These are phyloP conservation scores for Remorina albescens DNA, from an alignment of 2,797 vertebrate genomes.

Conservation along the genomic window DNA sequence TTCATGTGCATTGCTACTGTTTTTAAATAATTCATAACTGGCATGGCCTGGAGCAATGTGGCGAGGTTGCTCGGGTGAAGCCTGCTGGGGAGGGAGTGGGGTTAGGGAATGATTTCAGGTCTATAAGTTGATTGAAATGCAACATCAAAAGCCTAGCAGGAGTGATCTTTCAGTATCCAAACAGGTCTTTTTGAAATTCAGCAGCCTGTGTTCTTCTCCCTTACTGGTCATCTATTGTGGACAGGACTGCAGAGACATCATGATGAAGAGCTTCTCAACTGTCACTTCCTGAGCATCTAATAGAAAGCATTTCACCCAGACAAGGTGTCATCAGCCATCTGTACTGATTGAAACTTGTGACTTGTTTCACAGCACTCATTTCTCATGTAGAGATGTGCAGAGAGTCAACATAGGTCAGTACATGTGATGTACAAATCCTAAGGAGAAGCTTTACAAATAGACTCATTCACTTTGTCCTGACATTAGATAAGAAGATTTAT, in stretches of 20 bases:
- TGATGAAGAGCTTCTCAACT: neutral
- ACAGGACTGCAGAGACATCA: neutral
- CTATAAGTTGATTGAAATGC: conserved; percentile 34
- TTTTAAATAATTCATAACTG: conserved; percentile 82
- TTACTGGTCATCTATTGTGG: neutral
- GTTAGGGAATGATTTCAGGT: conserved; percentile 41
- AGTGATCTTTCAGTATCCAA: conserved; percentile 16
- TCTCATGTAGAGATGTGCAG: neutral
- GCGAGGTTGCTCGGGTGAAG: conserved; percentile 45
- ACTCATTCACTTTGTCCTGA: neutral
- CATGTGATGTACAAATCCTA: neutral
- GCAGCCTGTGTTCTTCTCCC: neutral
- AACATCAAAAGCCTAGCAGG: conserved; percentile 28
- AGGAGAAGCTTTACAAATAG: neutral
- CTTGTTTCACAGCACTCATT: neutral
- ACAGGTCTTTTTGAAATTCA: conserved; percentile 25
- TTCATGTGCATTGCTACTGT: conserved; percentile 53
- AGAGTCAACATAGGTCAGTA: neutral
- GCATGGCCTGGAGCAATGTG: conserved; percentile 71
- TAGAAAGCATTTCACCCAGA: neutral
- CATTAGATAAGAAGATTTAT: too few species aligned
- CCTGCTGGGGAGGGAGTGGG: conserved; percentile 23
- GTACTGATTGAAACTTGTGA: neutral
- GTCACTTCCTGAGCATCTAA: conserved; percentile 2
- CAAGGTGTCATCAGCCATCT: neutral